Conservation (phyloP, 2,113 vertebrate genomes). For the Columbina picui region DNA sequence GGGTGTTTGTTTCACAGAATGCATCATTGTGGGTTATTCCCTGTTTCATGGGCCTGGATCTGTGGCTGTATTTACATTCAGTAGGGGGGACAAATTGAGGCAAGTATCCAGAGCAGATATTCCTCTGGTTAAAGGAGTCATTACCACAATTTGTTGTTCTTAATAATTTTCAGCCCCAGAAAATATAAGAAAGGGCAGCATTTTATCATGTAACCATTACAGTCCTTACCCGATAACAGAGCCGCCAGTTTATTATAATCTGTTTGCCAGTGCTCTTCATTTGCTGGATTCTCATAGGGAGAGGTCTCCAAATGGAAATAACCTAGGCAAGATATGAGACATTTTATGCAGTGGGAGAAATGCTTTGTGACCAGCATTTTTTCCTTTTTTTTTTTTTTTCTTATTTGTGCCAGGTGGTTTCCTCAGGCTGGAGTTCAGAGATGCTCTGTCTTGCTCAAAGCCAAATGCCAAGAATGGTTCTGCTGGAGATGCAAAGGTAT, state of each 20-base stretch:
- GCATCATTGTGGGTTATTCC: neutral
- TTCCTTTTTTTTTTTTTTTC: neutral
- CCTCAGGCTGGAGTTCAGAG: neutral
- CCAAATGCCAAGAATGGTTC: neutral
- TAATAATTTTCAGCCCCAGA: neutral
- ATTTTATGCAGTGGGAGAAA: neutral
- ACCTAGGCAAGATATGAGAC: conserved; percentile 71
- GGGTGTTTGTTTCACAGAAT: neutral
- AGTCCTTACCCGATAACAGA: conserved; percentile 81
- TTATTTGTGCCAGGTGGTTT: neutral
- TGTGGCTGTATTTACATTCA: neutral
- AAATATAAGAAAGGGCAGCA: neutral
- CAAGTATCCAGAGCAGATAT: neutral
- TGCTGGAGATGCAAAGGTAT: neutral
- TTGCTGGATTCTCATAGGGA: conserved; percentile 85
- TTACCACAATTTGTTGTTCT: neutral
- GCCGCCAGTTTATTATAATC: conserved; percentile 83
- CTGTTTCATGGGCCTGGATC: neutral
- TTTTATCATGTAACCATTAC: neutral
- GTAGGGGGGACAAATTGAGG: neutral
- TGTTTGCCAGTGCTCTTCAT: conserved; percentile 82
- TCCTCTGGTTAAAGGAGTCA: neutral
- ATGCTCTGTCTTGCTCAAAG: neutral
- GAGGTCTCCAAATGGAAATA: conserved; percentile 86
- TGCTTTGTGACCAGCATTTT: neutral